Base-by-base conservation (phyloP, 2,797 vertebrate genomes). In the Crotalus adamanteus region DNA sequence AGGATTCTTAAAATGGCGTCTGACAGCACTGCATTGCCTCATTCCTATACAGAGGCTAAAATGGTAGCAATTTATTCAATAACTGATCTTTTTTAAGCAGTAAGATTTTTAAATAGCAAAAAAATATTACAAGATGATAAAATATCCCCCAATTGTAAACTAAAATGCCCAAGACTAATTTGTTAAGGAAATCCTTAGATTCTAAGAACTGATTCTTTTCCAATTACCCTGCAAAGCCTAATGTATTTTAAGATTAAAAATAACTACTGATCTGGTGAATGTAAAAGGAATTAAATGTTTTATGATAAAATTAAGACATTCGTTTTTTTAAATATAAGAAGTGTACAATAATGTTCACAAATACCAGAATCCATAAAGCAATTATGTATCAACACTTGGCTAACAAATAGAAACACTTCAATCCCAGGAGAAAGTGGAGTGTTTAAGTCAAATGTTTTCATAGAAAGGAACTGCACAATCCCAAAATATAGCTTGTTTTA, bases 1-100 rank as follows among this genome's bases (percentile, higher is more conserved):
- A 98, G 97, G 97, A 97, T 97, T 98, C 98, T 97, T 98, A 98
- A 98, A 98, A 98, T 98, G 98, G 98, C 98, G 98, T 98, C 98
- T 98, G 97, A 96, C 97, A 98, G 97, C 96, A 97, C 96, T 96
- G 96, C 96, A 97, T 97, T 98, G 98, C 97, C 97, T 98, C 98
- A 97, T 95, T 97, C 97, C 98, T 98, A 97, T 93, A 97, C 97
- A 97, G 97, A 92, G 97, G 97, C 97, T 98, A 98, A 98, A 98
- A 98, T 98, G 98, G 98, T 98, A 98, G 98, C 97, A 98, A 96
- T 97, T 97, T 97, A 97, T 97, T 97, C 97, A 97, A 96, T 96
- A 97, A 97, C 96, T 96, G 96, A 93, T 95, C 96, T 94, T 96
- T 96, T 96, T 95, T 94, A 95, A 95, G 97, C 94, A 95, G 94